A percentile compares a stretch with the other conserved stretches of the same genome.
phyloP scores from a whole-genome alignment of 2,113 vertebrate genomes.

The pig (Sus scrofa) region T2T-Sscrofa CM000827.6:84366001-84366500 shows the following conservation, averaged over 20 bases:
- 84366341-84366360: not conserved
- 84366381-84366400: not conserved
- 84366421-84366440: not conserved
- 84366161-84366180: not conserved
- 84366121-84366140: not conserved
- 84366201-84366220: not conserved
- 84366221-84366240: not conserved
- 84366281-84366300: not conserved
- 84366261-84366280: not conserved
- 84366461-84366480: not conserved
- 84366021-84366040: constrained; percentile 26
- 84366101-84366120: constrained; percentile 22
- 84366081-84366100: constrained; percentile 40
- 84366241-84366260: constrained; percentile 33
- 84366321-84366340: not conserved
- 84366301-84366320: not conserved
- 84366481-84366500: not conserved
- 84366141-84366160: constrained; percentile 57
- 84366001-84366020: constrained; percentile 39
- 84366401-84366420: not conserved
- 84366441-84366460: not conserved
- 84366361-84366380: not conserved
- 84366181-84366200: not conserved
- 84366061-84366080: constrained; percentile 32
- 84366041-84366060: constrained; percentile 31